Percentiles rank a stretch among this genome's conserved stretches.
Conservation (phyloP, 2,888 invertebrate species). For the Myopa testacea region DNA sequence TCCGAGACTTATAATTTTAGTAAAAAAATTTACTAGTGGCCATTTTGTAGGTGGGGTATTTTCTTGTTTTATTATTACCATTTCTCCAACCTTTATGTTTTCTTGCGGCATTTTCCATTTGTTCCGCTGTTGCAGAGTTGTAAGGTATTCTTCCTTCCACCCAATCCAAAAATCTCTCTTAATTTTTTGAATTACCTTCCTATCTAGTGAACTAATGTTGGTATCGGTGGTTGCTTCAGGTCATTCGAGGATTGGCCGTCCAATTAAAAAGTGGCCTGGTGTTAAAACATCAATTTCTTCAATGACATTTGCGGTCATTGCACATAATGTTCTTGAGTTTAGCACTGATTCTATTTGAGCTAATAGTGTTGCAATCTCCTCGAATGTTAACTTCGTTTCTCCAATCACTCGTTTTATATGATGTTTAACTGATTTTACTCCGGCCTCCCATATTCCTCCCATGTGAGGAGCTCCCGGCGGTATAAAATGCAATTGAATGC, state of each 20-base stretch:
- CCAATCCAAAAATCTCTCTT: conserved; percentile 24
- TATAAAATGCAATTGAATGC: too few relatives aligned
- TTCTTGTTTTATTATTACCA: conserved; percentile 35
- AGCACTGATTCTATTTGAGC: too few relatives aligned
- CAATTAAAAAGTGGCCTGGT: conserved; percentile 35
- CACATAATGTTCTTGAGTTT: too few relatives aligned
- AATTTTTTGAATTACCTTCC: conserved; percentile 28
- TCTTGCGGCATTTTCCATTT: conserved; percentile 13
- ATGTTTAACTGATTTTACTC: too few relatives aligned
- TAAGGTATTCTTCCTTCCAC: conserved; percentile 29
- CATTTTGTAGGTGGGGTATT: conserved; percentile 31
- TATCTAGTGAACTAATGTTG: background rate
- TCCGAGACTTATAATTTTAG: too few relatives aligned
- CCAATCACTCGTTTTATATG: too few relatives aligned
- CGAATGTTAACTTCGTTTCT: too few relatives aligned
- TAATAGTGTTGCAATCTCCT: too few relatives aligned
- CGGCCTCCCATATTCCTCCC: too few relatives aligned
- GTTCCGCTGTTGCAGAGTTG: background rate
- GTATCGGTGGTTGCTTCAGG: background rate
- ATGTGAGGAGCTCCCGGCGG: too few relatives aligned
- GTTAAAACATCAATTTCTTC: background rate
- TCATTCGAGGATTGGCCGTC: conserved; percentile 7
- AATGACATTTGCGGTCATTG: too few relatives aligned
- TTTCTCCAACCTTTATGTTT: conserved; percentile 21
- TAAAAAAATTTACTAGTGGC: too few relatives aligned